Percentiles rank a stretch among this genome's conserved stretches.
Conservation (phyloP, 2,113 vertebrate species). For the Vidua chalybeata region DNA sequence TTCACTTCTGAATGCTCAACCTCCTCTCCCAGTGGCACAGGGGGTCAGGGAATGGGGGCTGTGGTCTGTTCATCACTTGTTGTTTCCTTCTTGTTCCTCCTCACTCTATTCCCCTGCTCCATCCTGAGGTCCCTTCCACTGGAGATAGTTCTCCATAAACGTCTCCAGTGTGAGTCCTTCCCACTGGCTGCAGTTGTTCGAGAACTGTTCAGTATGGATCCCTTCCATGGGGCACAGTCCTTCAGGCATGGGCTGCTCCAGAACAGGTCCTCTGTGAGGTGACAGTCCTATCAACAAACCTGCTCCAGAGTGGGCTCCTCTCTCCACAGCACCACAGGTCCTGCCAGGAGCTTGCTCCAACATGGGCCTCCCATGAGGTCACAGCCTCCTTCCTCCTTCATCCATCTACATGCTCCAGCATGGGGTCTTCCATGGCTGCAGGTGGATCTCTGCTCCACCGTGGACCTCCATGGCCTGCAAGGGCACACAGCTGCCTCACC, state of each 20-base stretch:
- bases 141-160: not conserved
- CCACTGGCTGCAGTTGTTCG: not conserved
- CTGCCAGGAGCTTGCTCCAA: not conserved
- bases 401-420: not conserved
- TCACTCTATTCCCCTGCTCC: not conserved
- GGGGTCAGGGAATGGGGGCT: not conserved
- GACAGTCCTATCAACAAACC: not conserved
- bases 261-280: too few species aligned
- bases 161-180: not conserved
- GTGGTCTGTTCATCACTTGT: not conserved
- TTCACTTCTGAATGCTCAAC: not conserved
- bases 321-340: not conserved
- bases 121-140: not conserved
- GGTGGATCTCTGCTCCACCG: not conserved
- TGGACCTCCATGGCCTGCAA: not conserved
- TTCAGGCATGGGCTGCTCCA: not conserved
- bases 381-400: not conserved
- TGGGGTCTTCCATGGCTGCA: not conserved
- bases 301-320: not conserved
- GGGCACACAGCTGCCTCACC: not conserved
- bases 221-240: not conserved
- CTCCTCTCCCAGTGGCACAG: not conserved
- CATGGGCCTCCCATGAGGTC: too few species aligned
- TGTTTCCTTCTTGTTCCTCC: not conserved
- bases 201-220: not conserved